Conservation (phyloP, 2,113 vertebrate genomes). For the Natator depressus region DNA sequence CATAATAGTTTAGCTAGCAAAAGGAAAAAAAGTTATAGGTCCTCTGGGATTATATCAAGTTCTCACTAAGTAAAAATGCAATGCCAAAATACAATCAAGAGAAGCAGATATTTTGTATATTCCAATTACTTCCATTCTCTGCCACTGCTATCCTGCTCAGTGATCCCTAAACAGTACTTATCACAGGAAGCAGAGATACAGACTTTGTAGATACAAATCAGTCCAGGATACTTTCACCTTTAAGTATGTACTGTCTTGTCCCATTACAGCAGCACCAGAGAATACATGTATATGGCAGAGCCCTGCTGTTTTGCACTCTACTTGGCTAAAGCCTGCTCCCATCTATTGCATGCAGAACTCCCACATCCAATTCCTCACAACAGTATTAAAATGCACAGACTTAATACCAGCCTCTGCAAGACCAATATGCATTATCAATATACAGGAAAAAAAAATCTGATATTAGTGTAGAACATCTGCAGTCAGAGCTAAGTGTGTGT, state of each 20-base stretch:
- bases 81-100: background rate
- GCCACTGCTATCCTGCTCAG: background rate
- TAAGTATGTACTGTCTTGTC: background rate
- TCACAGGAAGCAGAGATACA: background rate
- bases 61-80: background rate
- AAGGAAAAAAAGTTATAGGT: background rate
- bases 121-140: background rate
- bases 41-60: background rate
- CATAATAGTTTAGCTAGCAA: background rate
- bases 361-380: background rate
- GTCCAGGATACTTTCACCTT: background rate
- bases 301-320: background rate
- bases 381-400: rapidly evolving
- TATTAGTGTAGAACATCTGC: background rate
- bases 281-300: background rate
- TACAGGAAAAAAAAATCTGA: background rate
- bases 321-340: background rate
- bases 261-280: background rate
- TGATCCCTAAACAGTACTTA: background rate
- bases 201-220: background rate
- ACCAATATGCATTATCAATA: rapidly evolving
- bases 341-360: background rate
- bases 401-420: background rate
- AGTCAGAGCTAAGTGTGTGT: background rate
- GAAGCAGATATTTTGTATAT: background rate